Conservation (phyloP, 2,797 vertebrate species). For the Ciconia nigra region DNA sequence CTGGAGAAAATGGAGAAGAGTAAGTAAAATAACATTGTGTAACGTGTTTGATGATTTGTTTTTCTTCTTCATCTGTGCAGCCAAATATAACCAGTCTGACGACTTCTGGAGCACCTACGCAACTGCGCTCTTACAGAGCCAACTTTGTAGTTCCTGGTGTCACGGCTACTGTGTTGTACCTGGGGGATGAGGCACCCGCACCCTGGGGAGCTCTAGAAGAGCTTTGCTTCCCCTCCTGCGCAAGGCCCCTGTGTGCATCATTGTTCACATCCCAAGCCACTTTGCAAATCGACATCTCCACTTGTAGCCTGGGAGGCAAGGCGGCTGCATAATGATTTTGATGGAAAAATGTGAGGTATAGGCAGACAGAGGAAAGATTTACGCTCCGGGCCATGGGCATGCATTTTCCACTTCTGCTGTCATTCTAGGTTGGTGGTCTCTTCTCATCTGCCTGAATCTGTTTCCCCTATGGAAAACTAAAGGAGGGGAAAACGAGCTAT, state of each 20-base stretch:
- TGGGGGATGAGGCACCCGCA: neutral
- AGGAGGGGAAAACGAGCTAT: neutral
- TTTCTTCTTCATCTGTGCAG: neutral
- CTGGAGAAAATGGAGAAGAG: neutral
- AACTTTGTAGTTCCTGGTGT: neutral
- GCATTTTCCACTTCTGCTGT: neutral
- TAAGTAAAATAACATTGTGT: neutral
- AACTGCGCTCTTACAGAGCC: neutral
- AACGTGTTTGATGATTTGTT: neutral
- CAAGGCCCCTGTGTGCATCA: neutral
- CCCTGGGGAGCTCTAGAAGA: neutral
- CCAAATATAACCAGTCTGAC: neutral
- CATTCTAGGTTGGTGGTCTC: neutral
- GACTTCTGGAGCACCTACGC: neutral
- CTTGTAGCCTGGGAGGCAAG: neutral
- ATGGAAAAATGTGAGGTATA: neutral
- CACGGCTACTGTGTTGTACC: neutral
- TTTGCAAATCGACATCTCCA: neutral
- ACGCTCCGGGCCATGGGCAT: accelerated
- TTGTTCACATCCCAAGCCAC: neutral
- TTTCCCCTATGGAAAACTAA: neutral
- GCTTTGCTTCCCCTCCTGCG: neutral
- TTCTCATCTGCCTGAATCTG: neutral
- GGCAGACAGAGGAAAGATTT: neutral
- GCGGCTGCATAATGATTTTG: neutral